Conservation (phyloP, 2,113 vertebrate species). For the Oceanodroma tethys region DNA sequence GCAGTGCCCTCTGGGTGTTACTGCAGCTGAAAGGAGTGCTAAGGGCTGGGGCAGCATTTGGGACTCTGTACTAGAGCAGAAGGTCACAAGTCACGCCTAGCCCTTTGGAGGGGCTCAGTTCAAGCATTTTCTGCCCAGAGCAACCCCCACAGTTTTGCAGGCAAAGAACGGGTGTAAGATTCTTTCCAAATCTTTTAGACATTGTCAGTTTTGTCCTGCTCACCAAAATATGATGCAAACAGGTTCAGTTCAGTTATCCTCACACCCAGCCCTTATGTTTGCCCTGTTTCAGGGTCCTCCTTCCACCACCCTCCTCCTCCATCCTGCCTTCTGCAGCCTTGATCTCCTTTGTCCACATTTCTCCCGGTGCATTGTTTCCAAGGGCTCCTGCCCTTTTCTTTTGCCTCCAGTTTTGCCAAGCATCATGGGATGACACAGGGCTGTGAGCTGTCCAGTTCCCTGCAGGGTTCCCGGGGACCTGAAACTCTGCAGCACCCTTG, state of each 20-base stretch:
- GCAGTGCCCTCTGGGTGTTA: background rate
- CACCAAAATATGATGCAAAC: background rate
- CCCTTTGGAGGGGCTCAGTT: background rate
- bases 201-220: background rate
- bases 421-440: accelerated
- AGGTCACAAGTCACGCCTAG: accelerated
- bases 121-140: background rate
- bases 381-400: background rate
- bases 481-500: background rate
- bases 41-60: background rate
- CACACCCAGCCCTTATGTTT: background rate
- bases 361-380: accelerated
- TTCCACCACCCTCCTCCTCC: background rate
- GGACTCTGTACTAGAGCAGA: background rate
- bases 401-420: background rate
- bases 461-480: background rate
- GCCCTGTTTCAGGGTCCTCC: background rate
- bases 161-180: background rate
- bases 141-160: background rate
- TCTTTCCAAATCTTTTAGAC: background rate
- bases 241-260: background rate
- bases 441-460: background rate
- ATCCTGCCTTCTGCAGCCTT: background rate
- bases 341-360: background rate
- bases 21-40: background rate